These are phyloP conservation scores for Neosalanx taihuensis DNA, from an alignment of 2,797 vertebrate species.

Conservation along the genomic window DNA sequence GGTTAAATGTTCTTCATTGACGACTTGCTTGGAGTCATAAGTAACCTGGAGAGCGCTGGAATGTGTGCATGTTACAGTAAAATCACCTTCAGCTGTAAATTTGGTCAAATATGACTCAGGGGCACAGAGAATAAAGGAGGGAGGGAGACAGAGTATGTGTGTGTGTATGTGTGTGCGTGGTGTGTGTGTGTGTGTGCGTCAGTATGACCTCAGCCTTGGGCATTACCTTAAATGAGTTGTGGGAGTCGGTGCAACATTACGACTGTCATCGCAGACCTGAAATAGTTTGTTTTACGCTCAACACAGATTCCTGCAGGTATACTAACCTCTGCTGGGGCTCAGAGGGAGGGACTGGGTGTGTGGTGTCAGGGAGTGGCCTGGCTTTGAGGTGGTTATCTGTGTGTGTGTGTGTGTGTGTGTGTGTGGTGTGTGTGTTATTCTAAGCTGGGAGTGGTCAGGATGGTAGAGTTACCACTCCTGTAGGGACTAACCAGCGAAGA, in stretches of 20 bases:
- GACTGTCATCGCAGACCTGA: slow-evolving; percentile 23
- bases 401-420: neutral
- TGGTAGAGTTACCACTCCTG: neutral
- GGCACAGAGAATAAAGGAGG: slow-evolving; percentile 19
- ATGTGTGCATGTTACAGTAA: neutral
- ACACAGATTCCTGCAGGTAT: slow-evolving; percentile 11
- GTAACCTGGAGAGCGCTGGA: slow-evolving; percentile 5
- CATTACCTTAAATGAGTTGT: slow-evolving; percentile 7
- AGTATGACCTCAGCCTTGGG: slow-evolving; percentile 40
- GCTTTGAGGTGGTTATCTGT: neutral
- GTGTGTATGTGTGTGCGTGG: slow-evolving; percentile 12
- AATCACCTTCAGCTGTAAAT: slow-evolving; percentile 19
- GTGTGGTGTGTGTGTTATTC: neutral
- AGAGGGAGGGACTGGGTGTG: neutral
- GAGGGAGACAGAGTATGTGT: slow-evolving; percentile 52
- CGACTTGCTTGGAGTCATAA: neutral
- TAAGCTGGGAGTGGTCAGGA: neutral
- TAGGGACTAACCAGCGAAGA: neutral
- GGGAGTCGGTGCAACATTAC: slow-evolving; percentile 20
- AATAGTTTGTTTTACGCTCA: slow-evolving; percentile 26
- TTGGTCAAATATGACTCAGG: slow-evolving; percentile 14
- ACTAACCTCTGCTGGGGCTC: neutral
- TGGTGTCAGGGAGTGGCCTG: neutral
- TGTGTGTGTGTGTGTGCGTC: slow-evolving; percentile 43
- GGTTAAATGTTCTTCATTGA: neutral